Conservation (phyloP, 2,888 invertebrate genomes). For the Phragmatobia fuliginosa region DNA sequence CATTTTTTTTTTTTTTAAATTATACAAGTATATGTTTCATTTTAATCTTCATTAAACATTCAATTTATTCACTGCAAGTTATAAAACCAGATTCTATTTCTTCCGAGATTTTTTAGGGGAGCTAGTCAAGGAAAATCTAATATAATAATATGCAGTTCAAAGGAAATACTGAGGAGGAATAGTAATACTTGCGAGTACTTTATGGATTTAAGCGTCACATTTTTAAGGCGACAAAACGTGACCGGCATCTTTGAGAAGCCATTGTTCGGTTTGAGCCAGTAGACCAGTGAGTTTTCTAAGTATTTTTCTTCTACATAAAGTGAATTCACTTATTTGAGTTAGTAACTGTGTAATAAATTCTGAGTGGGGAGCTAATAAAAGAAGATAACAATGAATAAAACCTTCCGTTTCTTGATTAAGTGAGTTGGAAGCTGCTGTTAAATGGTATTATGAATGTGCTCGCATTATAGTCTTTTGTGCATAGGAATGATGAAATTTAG, state of each 20-base stretch:
- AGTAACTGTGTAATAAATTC: conserved; percentile 76
- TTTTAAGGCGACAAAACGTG: conserved; percentile 85
- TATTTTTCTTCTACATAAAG: conserved; percentile 71
- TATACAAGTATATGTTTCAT: background rate
- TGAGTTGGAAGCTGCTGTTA: conserved; percentile 52
- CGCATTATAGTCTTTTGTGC: background rate
- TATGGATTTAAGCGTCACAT: conserved; percentile 83
- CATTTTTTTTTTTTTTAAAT: background rate
- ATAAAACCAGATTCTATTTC: conserved; percentile 30
- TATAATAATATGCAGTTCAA: conserved; percentile 78
- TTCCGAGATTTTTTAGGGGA: conserved; percentile 38
- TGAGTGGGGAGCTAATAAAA: conserved; percentile 69
- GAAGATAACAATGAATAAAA: conserved; percentile 68
- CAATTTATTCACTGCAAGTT: conserved; percentile 9
- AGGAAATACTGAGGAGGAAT: conserved; percentile 77
- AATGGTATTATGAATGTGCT: conserved; percentile 17
- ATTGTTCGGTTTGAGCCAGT: conserved; percentile 80
- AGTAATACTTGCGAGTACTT: conserved; percentile 82
- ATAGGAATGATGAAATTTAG: too few species aligned
- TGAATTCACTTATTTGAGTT: conserved; percentile 82
- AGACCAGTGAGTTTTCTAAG: conserved; percentile 67
- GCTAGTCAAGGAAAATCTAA: conserved; percentile 60
- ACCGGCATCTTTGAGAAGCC: conserved; percentile 71
- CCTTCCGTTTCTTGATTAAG: conserved; percentile 73
- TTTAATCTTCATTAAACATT: background rate